Evolutionary conservation across 2,888 invertebrate genomes (phyloP).

Genomic region (Caenorhabditis sp.): DNA sequence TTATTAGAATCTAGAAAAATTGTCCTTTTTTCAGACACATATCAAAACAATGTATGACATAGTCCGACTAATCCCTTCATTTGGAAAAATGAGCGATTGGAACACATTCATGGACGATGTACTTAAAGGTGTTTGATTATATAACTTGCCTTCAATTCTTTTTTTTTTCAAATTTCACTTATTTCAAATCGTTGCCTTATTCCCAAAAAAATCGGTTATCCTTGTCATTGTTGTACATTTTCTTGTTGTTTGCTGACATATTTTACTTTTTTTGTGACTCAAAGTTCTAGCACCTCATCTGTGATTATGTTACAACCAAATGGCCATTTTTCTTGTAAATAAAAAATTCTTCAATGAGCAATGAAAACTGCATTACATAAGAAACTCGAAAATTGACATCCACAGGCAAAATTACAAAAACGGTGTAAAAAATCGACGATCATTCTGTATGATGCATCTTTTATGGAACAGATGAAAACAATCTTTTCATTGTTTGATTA

Average conservation of each 20-base stretch:
- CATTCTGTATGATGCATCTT: no score
- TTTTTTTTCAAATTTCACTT: neutral
- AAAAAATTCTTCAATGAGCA: no score
- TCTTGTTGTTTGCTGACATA: slow-evolving; percentile 11
- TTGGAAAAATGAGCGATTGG: slow-evolving; percentile 80
- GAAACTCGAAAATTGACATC: no score
- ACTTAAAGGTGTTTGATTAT: slow-evolving; percentile 64
- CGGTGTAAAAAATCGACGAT: no score
- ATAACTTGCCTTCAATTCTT: neutral
- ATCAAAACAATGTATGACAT: slow-evolving; percentile 73
- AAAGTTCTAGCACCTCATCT: slow-evolving; percentile 4
- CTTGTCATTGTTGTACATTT: no score
- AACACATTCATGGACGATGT: slow-evolving; percentile 79
- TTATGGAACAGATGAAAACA: no score
- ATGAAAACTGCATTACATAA: no score
- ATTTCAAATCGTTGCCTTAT: no score
- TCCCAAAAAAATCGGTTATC: no score
- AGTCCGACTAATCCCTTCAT: slow-evolving; percentile 75
- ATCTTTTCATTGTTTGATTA: no score
- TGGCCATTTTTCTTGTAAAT: slow-evolving; percentile 86
- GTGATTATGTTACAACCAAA: slow-evolving; percentile 88
- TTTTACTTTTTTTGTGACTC: neutral
- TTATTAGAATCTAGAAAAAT: neutral
- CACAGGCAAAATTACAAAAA: no score
- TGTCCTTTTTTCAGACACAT: slow-evolving; percentile 71